Percentiles rank a stretch among this genome's conserved stretches.
phyloP scores from a whole-genome alignment of 2,113 vertebrate species.

The Okapia johnstoni region DNA sequence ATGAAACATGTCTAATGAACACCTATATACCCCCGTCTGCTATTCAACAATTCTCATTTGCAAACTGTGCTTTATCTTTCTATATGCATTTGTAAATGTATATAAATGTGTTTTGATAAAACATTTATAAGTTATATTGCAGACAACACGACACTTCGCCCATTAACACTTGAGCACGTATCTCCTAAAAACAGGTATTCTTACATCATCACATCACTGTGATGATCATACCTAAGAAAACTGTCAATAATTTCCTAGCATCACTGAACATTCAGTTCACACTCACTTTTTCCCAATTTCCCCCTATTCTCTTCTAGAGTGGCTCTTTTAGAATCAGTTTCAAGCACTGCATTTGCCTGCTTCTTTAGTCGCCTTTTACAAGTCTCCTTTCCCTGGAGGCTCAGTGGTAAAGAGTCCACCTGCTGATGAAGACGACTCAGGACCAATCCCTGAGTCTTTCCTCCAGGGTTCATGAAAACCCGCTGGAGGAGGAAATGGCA shows the following conservation, averaged over 20 bases:
- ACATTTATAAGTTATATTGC: background rate
- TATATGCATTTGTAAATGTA: accelerated
- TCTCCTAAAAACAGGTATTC: background rate
- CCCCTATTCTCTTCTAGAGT: background rate
- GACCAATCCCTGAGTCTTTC: background rate
- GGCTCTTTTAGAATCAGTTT: background rate
- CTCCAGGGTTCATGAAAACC: no score
- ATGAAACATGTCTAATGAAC: background rate
- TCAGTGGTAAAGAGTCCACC: background rate
- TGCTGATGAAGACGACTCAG: background rate
- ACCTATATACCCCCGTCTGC: accelerated
- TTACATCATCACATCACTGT: background rate
- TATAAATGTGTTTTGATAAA: background rate
- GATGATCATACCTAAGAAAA: background rate
- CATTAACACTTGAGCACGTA: background rate
- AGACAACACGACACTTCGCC: background rate
- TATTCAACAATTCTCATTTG: no score
- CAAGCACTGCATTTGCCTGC: background rate
- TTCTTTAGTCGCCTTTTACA: background rate
- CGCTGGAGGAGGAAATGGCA: background rate
- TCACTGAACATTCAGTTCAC: background rate
- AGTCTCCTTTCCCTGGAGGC: background rate
- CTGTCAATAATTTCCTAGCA: background rate
- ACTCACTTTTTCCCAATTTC: accelerated
- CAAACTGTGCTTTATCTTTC: background rate